Conservation (phyloP, 2,888 invertebrate species). For the Pasiphila rectangulata region DNA sequence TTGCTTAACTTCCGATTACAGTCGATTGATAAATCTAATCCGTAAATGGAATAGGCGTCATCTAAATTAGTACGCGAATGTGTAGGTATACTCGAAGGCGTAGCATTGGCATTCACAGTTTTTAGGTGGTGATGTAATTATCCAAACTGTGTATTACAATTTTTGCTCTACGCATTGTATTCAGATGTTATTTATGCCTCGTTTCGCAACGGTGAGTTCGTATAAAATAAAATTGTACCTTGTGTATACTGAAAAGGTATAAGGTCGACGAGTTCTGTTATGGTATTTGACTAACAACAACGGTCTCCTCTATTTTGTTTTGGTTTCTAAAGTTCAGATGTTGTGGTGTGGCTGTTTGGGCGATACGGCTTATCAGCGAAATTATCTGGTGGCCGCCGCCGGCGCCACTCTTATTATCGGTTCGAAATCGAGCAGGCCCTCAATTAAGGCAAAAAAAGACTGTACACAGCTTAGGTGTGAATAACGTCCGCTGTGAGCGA, state of each 20-base stretch:
- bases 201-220: slow-evolving; percentile 58
- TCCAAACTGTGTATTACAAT: slow-evolving; percentile 50
- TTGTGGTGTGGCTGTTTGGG: slow-evolving; percentile 19
- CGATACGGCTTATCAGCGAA: slow-evolving; percentile 51
- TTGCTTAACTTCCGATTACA: slow-evolving; percentile 10
- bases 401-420: slow-evolving; percentile 55
- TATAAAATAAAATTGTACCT: slow-evolving; percentile 47
- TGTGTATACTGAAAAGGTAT: slow-evolving; percentile 44
- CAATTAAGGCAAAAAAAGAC: slow-evolving; percentile 52
- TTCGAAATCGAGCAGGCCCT: slow-evolving; percentile 49
- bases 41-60: slow-evolving; percentile 39
- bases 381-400: slow-evolving; percentile 46
- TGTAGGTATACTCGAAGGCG: slow-evolving; percentile 45
- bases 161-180: slow-evolving; percentile 57
- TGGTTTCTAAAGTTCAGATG: slow-evolving; percentile 19
- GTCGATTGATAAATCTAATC: slow-evolving; percentile 30
- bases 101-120: slow-evolving; percentile 69
- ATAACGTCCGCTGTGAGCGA: too few species aligned
- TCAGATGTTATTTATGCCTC: slow-evolving; percentile 56
- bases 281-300: slow-evolving; percentile 18
- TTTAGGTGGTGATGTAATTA: slow-evolving; percentile 63
- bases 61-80: slow-evolving; percentile 22
- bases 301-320: slow-evolving; percentile 16
- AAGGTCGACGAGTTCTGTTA: slow-evolving; percentile 44
- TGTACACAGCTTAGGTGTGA: too few species aligned